Conservation (phyloP, 2,113 vertebrate species). For the Macrotis lagotis region DNA sequence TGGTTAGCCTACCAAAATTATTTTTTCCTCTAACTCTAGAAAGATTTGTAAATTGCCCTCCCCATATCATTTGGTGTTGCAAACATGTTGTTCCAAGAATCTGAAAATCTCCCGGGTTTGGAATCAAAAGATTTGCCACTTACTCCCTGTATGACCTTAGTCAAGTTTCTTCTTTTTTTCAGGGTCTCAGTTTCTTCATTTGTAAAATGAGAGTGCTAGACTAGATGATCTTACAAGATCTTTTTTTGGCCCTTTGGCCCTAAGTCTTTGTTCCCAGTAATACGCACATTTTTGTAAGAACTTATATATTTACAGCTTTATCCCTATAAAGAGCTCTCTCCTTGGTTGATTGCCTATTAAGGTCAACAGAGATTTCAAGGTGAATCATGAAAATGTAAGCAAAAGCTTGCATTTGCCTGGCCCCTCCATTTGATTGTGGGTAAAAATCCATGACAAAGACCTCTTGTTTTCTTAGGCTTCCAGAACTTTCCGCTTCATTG, state of each 20-base stretch:
- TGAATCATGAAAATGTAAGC: background rate
- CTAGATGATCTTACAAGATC: background rate
- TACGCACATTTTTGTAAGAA: background rate
- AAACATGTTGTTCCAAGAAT: too few relatives aligned
- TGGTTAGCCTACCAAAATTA: background rate
- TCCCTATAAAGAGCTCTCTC: conserved; percentile 25
- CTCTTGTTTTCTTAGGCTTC: conserved; percentile 85
- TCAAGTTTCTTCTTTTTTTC: background rate
- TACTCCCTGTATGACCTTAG: background rate
- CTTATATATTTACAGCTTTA: background rate
- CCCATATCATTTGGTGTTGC: too few relatives aligned
- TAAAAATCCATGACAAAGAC: conserved; percentile 58
- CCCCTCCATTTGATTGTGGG: conserved; percentile 35
- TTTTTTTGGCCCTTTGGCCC: too few relatives aligned
- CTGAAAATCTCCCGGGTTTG: background rate
- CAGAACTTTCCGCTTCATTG: conserved; percentile 86
- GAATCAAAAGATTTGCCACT: background rate
- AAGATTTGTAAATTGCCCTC: too few relatives aligned
- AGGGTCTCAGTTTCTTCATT: background rate
- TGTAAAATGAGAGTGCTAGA: background rate
- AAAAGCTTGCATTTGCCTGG: background rate
- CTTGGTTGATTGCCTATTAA: background rate
- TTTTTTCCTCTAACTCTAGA: background rate
- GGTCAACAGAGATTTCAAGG: background rate
- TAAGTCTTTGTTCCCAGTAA: background rate